Evolutionary conservation across 2,888 invertebrate species (phyloP), one percentile per base, ranked within the genome.

Genomic region (Papilio gigon): DNA sequence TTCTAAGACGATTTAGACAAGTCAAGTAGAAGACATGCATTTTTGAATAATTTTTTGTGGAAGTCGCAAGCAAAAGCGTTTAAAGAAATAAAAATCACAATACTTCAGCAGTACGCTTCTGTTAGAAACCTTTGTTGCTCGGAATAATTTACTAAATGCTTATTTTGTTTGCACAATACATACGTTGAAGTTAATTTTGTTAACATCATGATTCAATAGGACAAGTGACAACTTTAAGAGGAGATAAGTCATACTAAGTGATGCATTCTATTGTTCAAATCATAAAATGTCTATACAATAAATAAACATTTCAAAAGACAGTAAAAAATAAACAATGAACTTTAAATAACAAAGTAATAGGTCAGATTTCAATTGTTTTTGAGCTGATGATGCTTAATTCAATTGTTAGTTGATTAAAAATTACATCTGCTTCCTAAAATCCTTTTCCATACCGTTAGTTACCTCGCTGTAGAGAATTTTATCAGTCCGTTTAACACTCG

Each of bases 291-390:
- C 17, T 56, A 1, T 14, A n/a, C n/a, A 8, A 56, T 56, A 30
- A 14, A 2, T 56, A 9, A 30, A 30, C 9, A 30, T 17, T 27
- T 8, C 17, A 2, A 30, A 56, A 30, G 17, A 30, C 8, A 30
- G 30, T 30, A 17, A 2, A 2, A 30, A 25, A 17, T 30, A 56
- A 8, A 27, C 27, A 2, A 6, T 30, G 4, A n/a, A 27, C 5
- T 30, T 56, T 0, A 50, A n/a, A 53, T 30, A n/a, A 4, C 30
- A 4, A 30, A 30, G 17, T 56, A 14, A 14, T 50, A n/a, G n/a
- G n/a, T 53, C 50, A 53, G 8, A 22, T n/a, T 56, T 30, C 17
- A 56, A 56, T 56, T 56, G 53, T 56, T 56, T 56, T 30, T 56
- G 17, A n/a, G 9, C 4, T 30, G 27, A 30, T 53, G 27, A 12